A percentile compares a stretch with the other conserved stretches of the same genome.
Evolutionary conservation across 1,140 invertebrate species (phyloP).

Genomic region (Scylla paramamosain): DNA sequence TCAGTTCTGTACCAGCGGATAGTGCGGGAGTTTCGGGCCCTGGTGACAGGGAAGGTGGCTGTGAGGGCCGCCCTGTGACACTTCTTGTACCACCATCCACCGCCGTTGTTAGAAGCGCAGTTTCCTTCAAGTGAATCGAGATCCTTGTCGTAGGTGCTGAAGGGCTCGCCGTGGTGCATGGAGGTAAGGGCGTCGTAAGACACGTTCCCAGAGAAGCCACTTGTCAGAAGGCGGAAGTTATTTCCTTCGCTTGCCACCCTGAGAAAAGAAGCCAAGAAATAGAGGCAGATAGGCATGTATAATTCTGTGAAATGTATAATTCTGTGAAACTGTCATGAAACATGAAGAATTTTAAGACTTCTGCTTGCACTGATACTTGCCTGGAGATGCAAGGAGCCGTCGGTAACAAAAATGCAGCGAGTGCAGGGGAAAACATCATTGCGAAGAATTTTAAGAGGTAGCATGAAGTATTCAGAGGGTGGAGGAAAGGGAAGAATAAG

Average conservation of each 20-base stretch:
- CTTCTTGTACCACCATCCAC: slow-evolving; percentile 58
- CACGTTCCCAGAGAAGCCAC: slow-evolving; percentile 63
- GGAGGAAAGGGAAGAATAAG: too few relatives aligned
- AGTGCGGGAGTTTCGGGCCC: slow-evolving; percentile 26
- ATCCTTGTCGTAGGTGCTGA: slow-evolving; percentile 50
- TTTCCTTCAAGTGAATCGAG: slow-evolving; percentile 15
- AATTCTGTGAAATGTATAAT: neutral
- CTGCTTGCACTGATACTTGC: too few relatives aligned
- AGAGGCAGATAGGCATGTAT: neutral
- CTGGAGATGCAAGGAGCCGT: too few relatives aligned
- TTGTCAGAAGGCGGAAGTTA: slow-evolving; percentile 10
- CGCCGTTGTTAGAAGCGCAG: slow-evolving; percentile 44
- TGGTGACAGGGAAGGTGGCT: slow-evolving; percentile 32
- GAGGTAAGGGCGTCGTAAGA: slow-evolving; percentile 42
- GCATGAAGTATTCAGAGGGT: too few relatives aligned
- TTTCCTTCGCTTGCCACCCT: slow-evolving; percentile 52
- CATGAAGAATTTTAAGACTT: neutral
- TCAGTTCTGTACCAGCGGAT: slow-evolving; percentile 26
- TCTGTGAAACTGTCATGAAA: neutral
- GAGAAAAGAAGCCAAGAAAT: neutral
- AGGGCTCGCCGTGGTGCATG: slow-evolving; percentile 53
- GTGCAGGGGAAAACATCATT: too few relatives aligned
- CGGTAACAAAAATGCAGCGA: too few relatives aligned
- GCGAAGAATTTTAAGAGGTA: too few relatives aligned
- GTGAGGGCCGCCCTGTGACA: slow-evolving; percentile 56